These are phyloP conservation scores for Sminthurinus aureus DNA, from an alignment of 2,888 invertebrate species.

Conservation along the genomic window DNA sequence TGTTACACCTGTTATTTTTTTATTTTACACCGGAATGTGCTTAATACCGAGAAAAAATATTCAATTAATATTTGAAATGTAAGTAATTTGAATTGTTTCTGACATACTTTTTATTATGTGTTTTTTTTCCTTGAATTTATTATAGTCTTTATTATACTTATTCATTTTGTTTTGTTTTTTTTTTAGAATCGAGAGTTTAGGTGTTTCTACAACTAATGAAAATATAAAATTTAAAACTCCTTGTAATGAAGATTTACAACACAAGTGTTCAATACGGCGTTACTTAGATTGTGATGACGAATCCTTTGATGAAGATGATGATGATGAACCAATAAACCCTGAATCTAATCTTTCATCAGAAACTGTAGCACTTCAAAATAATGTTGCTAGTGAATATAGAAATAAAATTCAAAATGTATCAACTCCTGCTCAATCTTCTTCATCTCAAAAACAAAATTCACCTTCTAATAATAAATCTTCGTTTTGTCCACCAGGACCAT, in stretches of 20 bases:
- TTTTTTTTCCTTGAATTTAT: no score
- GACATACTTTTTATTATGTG: no score
- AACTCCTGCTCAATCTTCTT: neutral
- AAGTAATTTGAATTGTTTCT: no score
- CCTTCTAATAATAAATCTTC: no score
- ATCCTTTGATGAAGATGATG: neutral
- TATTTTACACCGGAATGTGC: conserved; percentile 24
- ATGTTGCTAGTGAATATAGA: neutral
- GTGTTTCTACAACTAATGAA: neutral
- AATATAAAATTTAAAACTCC: neutral
- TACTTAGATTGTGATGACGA: conserved; percentile 26
- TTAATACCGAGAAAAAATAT: neutral
- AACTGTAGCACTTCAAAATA: neutral
- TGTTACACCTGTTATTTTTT: neutral
- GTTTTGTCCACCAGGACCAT: no score
- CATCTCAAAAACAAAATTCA: neutral
- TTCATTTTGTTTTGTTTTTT: no score
- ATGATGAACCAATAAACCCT: neutral
- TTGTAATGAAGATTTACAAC: neutral
- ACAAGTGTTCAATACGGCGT: conserved; percentile 7
- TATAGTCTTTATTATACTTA: no score
- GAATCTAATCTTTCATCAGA: neutral
- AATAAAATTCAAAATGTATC: neutral
- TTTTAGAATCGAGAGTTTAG: conserved; percentile 10
- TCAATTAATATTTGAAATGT: conserved; percentile 13